Base-by-base conservation (phyloP, 2,888 invertebrate species). In the Muschampia plurimacula region DNA sequence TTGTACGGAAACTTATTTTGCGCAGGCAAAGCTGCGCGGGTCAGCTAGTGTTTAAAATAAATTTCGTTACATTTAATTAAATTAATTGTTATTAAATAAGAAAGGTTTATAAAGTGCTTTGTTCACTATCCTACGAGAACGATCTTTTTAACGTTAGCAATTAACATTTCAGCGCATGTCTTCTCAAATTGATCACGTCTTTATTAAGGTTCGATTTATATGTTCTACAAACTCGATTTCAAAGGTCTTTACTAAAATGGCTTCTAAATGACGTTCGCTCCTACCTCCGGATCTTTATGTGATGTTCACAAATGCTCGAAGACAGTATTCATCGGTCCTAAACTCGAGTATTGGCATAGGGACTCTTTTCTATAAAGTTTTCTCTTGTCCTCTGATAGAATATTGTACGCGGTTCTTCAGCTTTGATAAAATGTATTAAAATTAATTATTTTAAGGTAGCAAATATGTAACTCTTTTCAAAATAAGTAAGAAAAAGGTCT, bases 131-230 rank as follows among this genome's bases (percentile, higher is more conserved):
- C 8, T 44, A 44, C 44, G 12, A 44, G 7, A 44, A 44, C 9
- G 44, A 44, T 44, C 44, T 44, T 44, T 44, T 44, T 12, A 12
- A 44, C 44, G 44, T 44, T n/a, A 49, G 49, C 5, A 49, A 49
- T 49, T 49, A 49, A 49, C n/a, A 49, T 49, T 49, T 49, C 49
- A 49, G 49, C 49, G n/a, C n/a, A 49, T 49, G 49, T n/a, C n/a
- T 49, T n/a, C 13, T 4, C 49, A 49, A 49, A 49, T 49, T 49
- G 49, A 49, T 49, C n/a, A n/a, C 5, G 49, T 49, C 49, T 49
- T 0, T n/a, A n/a, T n/a, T n/a, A n/a, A 6, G 49, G 49, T 49
- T 49, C 49, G n/a, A 49, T 49, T 49, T n/a, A 49, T 49, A n/a
- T 49, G 7, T n/a, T 49, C 0, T n/a, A 49, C n/a, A n/a, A 49